These are phyloP conservation scores for Drosophila rellima DNA, from an alignment of 2,888 invertebrate genomes.

Conservation along the genomic window DNA sequence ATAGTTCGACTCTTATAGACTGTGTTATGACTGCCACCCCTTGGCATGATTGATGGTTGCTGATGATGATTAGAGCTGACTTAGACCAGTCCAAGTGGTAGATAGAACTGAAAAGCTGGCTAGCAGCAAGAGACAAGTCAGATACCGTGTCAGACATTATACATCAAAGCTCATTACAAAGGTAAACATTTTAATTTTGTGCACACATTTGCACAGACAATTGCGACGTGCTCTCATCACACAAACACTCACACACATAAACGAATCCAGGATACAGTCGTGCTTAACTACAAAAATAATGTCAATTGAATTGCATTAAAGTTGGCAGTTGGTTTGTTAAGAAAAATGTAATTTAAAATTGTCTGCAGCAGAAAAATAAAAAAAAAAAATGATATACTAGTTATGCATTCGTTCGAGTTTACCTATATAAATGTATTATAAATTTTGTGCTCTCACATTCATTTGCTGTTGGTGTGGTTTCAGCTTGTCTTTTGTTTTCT, in stretches of 20 bases:
- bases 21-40: constrained; percentile 13
- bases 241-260: neutral
- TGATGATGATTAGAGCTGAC: constrained; percentile 19
- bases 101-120: neutral
- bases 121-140: neutral
- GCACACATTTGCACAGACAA: constrained; percentile 48
- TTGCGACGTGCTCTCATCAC: constrained; percentile 1
- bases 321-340: neutral
- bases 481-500: constrained; percentile 37
- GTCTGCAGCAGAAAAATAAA: neutral
- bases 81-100: neutral
- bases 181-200: constrained; percentile 55
- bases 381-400: neutral
- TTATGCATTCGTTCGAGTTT: neutral
- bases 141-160: constrained; percentile 16
- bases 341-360: constrained; percentile 5
- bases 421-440: constrained; percentile 8
- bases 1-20: neutral
- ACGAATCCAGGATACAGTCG: neutral
- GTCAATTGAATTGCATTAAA: constrained; percentile 5
- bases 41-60: constrained; percentile 49
- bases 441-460: constrained; percentile 10
- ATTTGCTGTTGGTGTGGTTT: constrained; percentile 6
- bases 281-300: neutral
- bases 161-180: constrained; percentile 51